These are phyloP conservation scores for Patiria pectinifera DNA, from an alignment of 53 echinoderm and acorn worm species.

Conservation along the genomic window DNA sequence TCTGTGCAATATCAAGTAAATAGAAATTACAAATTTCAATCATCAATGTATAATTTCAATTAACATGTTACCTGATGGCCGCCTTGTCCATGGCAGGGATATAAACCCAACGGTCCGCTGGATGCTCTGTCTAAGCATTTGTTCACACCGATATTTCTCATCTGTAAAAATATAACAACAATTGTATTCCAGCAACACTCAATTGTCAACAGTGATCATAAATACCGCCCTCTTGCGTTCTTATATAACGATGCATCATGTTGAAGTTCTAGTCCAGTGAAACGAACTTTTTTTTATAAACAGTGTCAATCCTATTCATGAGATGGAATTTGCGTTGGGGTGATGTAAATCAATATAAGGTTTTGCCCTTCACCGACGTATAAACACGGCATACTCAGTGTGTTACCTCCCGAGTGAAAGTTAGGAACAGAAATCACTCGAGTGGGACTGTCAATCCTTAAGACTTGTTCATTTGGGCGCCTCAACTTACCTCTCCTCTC, in stretches of 20 bases:
- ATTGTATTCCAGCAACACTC: background rate
- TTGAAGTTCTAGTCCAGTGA: background rate
- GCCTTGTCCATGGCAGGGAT: constrained; percentile 75
- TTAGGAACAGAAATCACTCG: no score
- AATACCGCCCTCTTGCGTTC: background rate
- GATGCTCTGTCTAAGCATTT: constrained; percentile 65
- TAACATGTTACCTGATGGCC: constrained; percentile 66
- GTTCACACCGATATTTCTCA: constrained; percentile 48
- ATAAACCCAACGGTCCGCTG: constrained; percentile 48
- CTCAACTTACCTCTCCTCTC: constrained; percentile 75
- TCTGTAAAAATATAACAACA: background rate
- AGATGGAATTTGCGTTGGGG: no score
- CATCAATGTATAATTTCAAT: background rate
- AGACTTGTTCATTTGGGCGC: background rate
- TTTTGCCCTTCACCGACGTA: no score
- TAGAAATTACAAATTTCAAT: background rate
- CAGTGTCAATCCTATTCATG: background rate
- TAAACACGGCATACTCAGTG: no score
- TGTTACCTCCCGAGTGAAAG: no score
- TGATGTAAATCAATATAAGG: no score
- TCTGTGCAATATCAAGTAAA: background rate
- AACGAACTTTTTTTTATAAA: background rate
- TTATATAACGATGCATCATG: no score
- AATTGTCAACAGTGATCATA: background rate
- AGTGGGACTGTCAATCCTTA: background rate